Base-by-base conservation (phyloP, 2,888 invertebrate genomes). In the Drosophila barbarae region DNA sequence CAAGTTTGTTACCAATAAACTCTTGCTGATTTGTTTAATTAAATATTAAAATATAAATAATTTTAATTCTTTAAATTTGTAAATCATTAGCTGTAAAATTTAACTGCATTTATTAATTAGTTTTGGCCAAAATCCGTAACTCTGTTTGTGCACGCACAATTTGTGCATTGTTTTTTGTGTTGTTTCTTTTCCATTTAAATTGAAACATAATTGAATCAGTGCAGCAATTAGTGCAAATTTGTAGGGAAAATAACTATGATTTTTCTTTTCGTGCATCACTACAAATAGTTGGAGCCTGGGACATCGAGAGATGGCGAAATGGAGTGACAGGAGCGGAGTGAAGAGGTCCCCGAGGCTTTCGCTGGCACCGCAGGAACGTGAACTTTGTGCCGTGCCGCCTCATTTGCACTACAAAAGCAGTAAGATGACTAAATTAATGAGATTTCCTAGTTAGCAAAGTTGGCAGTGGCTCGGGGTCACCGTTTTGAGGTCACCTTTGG, bases 371-470 rank as follows among this genome's bases (percentile, higher is more conserved):
- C 61, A 52, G 51, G 51, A 64, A 61, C 61, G 61, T 64, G 61
- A 64, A 64, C 63, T 64, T 61, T 64, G 61, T 46, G 52, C 61
- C 52, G 63, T 64, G 63, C 63, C 61, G 63, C 61, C 60, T 63
- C 60, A 63, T 63, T 63, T 60, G 63, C 60, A 63, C 63, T 51
- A 63, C 50, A 63, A 63, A 42, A 63, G 63, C 63, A 50, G 39
- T 49, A 39, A 60, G 67, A 69, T 72, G 70, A 38, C 72, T 72
- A 77, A 78, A 72, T 77, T 79, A 79, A 79, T 77, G 77, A 71
- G 69, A 75, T 80, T 68, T 66, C 56, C 60, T 60, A 63, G 63
- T 61, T 61, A 35, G 63, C 50, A 61, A 46, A 64, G 61, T 61
- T 64, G 51, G 34, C 15, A 18, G 21, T 32, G 50, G 47, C 56